phyloP scores from a whole-genome alignment of 2,113 vertebrate species.

The Poecilia latipinna region DNA sequence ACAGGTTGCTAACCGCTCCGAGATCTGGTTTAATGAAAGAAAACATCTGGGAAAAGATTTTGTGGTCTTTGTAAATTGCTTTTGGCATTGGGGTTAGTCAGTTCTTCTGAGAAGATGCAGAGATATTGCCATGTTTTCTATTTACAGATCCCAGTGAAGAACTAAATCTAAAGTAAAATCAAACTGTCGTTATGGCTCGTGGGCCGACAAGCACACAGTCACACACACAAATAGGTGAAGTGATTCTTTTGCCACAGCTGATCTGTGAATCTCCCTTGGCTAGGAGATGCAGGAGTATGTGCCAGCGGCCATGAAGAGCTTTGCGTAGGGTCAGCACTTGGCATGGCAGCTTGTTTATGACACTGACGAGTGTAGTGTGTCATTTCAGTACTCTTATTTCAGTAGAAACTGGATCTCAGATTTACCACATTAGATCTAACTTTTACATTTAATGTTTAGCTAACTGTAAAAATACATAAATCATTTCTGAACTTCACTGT shows the following conservation, averaged over 20 bases:
- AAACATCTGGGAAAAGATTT: background rate
- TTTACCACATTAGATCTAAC: constrained; percentile 9
- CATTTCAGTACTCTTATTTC: constrained; percentile 21
- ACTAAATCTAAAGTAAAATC: background rate
- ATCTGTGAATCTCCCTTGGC: constrained; percentile 46
- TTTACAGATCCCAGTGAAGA: constrained; percentile 5
- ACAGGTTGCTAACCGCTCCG: background rate
- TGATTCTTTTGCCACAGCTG: constrained; percentile 35
- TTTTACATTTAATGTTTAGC: too few species aligned
- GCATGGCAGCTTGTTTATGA: constrained; percentile 64
- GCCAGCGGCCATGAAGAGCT: constrained; percentile 40
- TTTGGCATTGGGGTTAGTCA: constrained; percentile 3
- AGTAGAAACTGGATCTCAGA: constrained; percentile 29
- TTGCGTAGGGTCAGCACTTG: constrained; percentile 53
- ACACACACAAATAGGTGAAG: constrained; percentile 2
- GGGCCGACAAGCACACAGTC: background rate
- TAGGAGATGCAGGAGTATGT: background rate
- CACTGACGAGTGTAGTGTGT: constrained; percentile 41
- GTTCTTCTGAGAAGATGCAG: background rate
- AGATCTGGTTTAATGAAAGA: constrained; percentile 16
- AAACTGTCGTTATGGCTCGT: background rate
- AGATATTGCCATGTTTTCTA: background rate
- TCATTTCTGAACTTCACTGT: too few species aligned
- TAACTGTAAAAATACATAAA: too few species aligned
- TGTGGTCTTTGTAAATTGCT: constrained; percentile 3